Percentiles rank a stretch among this genome's conserved stretches.
These are phyloP conservation scores for Phyllostomus discolor DNA, from an alignment of 2,113 vertebrate species.

Conservation along the genomic window DNA sequence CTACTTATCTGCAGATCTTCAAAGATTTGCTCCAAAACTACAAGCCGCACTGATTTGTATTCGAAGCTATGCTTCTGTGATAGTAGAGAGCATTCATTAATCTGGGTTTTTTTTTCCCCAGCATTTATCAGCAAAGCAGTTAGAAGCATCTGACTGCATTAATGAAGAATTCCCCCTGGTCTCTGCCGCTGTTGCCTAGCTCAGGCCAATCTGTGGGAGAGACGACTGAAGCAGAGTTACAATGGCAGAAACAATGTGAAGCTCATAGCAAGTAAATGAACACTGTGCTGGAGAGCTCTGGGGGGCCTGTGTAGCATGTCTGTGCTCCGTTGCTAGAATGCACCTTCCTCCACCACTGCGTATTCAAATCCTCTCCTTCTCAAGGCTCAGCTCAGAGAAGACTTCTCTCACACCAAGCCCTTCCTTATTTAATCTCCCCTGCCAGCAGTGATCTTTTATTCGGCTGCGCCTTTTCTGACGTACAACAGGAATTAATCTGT, in stretches of 20 bases:
- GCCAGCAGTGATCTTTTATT: neutral
- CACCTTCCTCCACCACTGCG: neutral
- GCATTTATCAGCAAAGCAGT: conserved; percentile 38
- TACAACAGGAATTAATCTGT: neutral
- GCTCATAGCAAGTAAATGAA: neutral
- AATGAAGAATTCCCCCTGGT: conserved; percentile 38
- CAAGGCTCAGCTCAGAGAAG: neutral
- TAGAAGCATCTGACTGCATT: conserved; percentile 27
- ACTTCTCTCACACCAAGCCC: neutral
- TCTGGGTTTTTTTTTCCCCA: neutral
- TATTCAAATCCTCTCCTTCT: neutral
- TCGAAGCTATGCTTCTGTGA: neutral
- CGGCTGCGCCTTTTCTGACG: neutral
- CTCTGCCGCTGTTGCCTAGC: neutral
- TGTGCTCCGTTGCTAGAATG: neutral
- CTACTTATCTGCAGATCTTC: neutral
- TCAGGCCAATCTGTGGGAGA: neutral
- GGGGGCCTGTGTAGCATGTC: neutral
- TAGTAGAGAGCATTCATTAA: neutral
- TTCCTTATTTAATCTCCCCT: neutral
- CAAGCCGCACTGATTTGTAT: neutral
- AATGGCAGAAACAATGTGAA: neutral
- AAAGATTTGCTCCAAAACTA: conserved; percentile 12
- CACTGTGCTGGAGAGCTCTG: neutral
- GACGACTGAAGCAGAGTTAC: neutral